phyloP scores from a whole-genome alignment of 2,797 vertebrate species.

The Gymnothorax javanicus region DNA sequence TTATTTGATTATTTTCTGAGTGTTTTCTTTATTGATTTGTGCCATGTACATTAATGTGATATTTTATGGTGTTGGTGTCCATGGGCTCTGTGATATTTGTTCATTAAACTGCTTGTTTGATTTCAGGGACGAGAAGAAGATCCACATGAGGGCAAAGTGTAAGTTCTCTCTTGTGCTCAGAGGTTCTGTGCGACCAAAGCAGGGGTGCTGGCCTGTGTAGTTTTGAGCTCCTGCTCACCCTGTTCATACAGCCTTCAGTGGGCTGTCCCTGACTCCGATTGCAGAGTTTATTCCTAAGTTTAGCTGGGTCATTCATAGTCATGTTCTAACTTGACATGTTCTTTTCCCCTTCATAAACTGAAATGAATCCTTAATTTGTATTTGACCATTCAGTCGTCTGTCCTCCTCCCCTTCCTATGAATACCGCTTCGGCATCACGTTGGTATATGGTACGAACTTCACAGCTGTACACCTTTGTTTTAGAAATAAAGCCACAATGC shows the following conservation, averaged over 20 bases:
- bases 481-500: no score
- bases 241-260: background rate
- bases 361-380: background rate
- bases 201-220: background rate
- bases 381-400: background rate
- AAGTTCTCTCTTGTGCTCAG: conserved; percentile 61
- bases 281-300: background rate
- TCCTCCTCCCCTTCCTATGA: background rate
- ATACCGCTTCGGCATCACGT: background rate
- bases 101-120: conserved; percentile 50
- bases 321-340: background rate
- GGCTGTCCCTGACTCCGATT: background rate
- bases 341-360: background rate
- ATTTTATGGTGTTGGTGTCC: background rate
- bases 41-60: background rate
- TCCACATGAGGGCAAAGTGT: conserved; percentile 99
- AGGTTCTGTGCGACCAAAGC: background rate
- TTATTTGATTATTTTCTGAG: background rate
- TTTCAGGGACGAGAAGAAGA: conserved; percentile 93
- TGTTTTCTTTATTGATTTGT: background rate
- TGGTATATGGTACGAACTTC: no score
- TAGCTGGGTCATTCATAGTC: background rate
- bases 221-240: background rate
- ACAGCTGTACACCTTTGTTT: no score
- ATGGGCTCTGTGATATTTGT: background rate